Conservation (phyloP, 2,888 invertebrate genomes). For the Neuroscelio doddi region DNA sequence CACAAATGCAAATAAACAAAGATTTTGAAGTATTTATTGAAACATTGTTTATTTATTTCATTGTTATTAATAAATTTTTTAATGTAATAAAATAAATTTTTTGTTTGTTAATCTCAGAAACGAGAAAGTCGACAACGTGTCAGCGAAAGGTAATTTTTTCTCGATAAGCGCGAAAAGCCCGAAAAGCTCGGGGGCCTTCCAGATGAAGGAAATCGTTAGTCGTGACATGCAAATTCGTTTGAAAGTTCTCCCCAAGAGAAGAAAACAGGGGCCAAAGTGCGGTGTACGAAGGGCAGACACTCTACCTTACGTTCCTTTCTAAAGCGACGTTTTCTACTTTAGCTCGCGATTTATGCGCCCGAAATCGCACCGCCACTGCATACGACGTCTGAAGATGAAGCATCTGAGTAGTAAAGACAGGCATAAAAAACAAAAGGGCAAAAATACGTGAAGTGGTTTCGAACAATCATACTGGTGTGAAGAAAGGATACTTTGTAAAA, state of each 20-base stretch:
- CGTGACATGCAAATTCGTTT: slow-evolving; percentile 68
- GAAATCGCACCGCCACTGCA: slow-evolving; percentile 57
- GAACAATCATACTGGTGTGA: too few relatives aligned
- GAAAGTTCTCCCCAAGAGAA: slow-evolving; percentile 57
- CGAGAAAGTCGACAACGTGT: slow-evolving; percentile 41
- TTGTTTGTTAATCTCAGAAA: too few relatives aligned
- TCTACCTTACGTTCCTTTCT: slow-evolving; percentile 50
- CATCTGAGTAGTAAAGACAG: slow-evolving; percentile 41
- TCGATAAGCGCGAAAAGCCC: slow-evolving; percentile 41
- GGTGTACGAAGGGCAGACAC: slow-evolving; percentile 47
- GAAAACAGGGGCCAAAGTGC: slow-evolving; percentile 48
- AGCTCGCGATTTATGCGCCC: slow-evolving; percentile 61
- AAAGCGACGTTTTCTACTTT: slow-evolving; percentile 45
- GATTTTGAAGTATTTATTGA: too few relatives aligned
- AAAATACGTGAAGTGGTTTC: slow-evolving; percentile 18
- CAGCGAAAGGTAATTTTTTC: slow-evolving; percentile 33
- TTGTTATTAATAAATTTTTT: too few relatives aligned
- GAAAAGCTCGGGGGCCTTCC: slow-evolving; percentile 52
- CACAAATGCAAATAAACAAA: too few relatives aligned
- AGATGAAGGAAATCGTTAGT: slow-evolving; percentile 68
- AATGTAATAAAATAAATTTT: too few relatives aligned
- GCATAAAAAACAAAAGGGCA: slow-evolving; percentile 21
- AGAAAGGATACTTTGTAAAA: too few relatives aligned
- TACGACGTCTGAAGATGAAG: slow-evolving; percentile 59
- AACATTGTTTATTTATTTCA: too few relatives aligned